Conservation (phyloP, 2,113 vertebrate species). For the Astur gentilis region DNA sequence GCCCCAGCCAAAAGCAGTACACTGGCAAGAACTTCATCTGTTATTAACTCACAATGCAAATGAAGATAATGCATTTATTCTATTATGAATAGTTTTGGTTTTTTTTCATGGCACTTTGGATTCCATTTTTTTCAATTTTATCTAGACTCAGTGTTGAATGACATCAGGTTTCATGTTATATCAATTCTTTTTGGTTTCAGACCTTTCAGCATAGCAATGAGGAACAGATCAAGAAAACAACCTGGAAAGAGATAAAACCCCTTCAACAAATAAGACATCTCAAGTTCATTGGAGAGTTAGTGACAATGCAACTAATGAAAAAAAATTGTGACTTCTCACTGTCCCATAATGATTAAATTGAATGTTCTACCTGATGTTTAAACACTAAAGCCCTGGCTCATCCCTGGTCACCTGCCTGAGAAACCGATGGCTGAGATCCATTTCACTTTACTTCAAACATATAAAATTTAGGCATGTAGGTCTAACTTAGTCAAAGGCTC, state of each 20-base stretch:
- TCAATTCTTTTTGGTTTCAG: background rate
- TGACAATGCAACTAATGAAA: background rate
- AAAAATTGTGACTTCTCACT: background rate
- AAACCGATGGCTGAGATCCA: background rate
- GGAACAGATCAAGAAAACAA: background rate
- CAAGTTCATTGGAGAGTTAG: background rate
- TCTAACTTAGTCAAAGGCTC: background rate
- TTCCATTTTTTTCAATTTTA: background rate
- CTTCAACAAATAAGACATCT: background rate
- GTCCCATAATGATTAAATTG: background rate
- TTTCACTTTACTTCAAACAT: background rate
- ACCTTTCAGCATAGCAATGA: background rate
- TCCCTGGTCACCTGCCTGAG: background rate
- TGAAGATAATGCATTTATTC: background rate
- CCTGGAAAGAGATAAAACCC: background rate
- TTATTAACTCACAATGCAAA: conserved; percentile 29
- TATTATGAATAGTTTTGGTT: background rate
- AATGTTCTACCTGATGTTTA: background rate
- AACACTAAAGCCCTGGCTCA: background rate
- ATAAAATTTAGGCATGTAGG: background rate
- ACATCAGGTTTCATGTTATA: background rate
- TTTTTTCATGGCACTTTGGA: background rate
- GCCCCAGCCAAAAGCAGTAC: too few relatives aligned
- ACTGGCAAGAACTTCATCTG: background rate
- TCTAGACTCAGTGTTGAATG: background rate